Percentiles rank a stretch among this genome's conserved stretches.
Conservation (phyloP, 2,888 invertebrate genomes). For the Cheilosia vernalis region DNA sequence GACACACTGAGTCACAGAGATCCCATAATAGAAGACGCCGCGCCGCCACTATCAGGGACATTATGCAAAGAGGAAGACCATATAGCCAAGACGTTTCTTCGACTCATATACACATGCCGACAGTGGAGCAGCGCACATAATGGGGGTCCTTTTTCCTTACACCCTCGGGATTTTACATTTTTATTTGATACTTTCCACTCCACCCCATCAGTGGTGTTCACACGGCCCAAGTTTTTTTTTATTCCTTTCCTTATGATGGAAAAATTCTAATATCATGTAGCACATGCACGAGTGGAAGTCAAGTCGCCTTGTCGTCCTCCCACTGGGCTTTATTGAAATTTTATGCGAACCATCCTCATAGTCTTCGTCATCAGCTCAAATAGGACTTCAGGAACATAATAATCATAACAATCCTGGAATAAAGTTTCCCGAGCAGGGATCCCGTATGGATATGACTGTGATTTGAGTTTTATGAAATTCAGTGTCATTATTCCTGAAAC, state of each 20-base stretch:
- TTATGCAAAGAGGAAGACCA: constrained; percentile 54
- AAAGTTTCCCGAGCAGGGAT: constrained; percentile 59
- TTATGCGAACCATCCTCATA: constrained; percentile 41
- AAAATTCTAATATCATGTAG: constrained; percentile 65
- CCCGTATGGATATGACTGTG: constrained; percentile 63
- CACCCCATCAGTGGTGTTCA: constrained; percentile 13
- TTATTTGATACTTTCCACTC: constrained; percentile 48
- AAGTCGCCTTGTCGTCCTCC: constrained; percentile 33
- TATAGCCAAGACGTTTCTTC: constrained; percentile 44
- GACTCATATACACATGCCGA: constrained; percentile 10
- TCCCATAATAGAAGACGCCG: constrained; percentile 44
- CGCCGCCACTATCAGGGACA: constrained; percentile 45
- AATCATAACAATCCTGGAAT: constrained; percentile 73
- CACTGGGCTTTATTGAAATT: constrained; percentile 61
- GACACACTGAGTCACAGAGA: constrained; percentile 6
- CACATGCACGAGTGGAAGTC: constrained; percentile 47
- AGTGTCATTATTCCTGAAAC: constrained; percentile 19
- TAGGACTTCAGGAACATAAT: constrained; percentile 66
- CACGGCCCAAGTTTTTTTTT: constrained; percentile 39
- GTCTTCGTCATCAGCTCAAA: constrained; percentile 52
- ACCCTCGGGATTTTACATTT: constrained; percentile 55
- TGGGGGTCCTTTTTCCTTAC: constrained; percentile 37
- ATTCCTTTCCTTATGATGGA: constrained; percentile 34
- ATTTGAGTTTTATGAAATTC: constrained; percentile 62
- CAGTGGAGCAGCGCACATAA: constrained; percentile 19